Conservation (phyloP, 2,113 vertebrate species). For the Sialia sialis region DNA sequence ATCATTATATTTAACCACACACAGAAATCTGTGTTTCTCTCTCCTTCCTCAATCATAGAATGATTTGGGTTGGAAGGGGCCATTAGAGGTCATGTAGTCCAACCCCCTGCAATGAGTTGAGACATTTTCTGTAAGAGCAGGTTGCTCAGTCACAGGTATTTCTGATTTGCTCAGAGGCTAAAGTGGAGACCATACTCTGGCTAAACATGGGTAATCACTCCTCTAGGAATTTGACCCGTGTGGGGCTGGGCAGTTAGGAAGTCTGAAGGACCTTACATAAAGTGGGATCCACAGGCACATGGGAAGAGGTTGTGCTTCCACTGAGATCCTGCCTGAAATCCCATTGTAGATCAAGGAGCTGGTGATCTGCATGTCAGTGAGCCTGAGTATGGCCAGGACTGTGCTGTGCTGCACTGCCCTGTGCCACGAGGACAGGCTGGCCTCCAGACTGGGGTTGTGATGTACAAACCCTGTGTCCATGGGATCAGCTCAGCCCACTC, state of each 20-base stretch:
- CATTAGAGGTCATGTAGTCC: background rate
- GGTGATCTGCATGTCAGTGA: rapidly evolving
- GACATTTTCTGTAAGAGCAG: background rate
- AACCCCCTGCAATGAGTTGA: background rate
- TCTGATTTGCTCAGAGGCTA: background rate
- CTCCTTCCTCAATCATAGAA: background rate
- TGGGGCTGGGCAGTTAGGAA: background rate
- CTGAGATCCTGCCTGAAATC: background rate
- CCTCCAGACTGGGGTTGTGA: background rate
- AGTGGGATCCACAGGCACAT: background rate
- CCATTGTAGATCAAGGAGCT: background rate
- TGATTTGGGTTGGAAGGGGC: background rate
- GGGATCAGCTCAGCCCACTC: no score
- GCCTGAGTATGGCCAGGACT: background rate
- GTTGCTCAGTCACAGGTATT: background rate
- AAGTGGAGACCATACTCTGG: background rate
- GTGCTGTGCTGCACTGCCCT: background rate
- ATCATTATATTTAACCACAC: background rate
- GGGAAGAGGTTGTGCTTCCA: background rate
- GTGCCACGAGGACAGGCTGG: background rate
- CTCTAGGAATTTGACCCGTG: background rate
- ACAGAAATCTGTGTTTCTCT: background rate
- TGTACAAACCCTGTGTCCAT: background rate
- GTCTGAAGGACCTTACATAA: background rate
- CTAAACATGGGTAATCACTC: background rate